A percentile compares a stretch with the other conserved stretches of the same genome.
Evolutionary conservation across 2,113 vertebrate genomes (phyloP).

Genomic region (Triplophysa dalaica): DNA sequence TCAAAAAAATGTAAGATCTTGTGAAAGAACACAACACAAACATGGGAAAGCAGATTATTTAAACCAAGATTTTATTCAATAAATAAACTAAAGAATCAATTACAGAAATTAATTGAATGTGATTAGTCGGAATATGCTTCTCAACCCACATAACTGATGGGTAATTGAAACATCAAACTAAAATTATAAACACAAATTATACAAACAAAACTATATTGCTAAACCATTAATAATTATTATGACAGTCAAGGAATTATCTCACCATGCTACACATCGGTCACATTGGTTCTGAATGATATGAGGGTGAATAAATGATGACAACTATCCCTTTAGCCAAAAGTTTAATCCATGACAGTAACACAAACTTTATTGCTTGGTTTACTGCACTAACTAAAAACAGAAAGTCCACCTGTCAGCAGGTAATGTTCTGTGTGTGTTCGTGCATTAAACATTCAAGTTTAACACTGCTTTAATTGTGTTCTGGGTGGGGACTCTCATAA

Average conservation of each 20-base stretch:
- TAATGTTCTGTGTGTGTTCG: background rate
- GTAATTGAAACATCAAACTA: too few species aligned
- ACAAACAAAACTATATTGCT: too few species aligned
- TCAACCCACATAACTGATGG: background rate
- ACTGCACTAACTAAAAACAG: background rate
- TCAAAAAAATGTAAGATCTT: background rate
- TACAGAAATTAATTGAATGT: too few species aligned
- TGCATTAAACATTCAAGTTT: background rate
- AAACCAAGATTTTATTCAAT: too few species aligned
- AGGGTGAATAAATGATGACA: too few species aligned
- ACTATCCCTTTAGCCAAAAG: background rate
- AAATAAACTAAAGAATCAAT: too few species aligned
- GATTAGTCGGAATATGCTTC: too few species aligned
- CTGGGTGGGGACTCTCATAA: slow-evolving; percentile 16
- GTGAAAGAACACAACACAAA: background rate
- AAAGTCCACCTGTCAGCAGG: background rate
- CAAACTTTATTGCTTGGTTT: background rate
- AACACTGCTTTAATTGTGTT: background rate
- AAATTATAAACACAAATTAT: too few species aligned
- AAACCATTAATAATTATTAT: too few species aligned
- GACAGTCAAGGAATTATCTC: too few species aligned
- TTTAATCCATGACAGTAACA: background rate
- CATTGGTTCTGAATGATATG: too few species aligned
- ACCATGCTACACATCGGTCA: too few species aligned
- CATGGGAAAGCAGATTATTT: background rate